Conservation (phyloP, 2,113 vertebrate genomes). For the Archocentrus centrarchus region DNA sequence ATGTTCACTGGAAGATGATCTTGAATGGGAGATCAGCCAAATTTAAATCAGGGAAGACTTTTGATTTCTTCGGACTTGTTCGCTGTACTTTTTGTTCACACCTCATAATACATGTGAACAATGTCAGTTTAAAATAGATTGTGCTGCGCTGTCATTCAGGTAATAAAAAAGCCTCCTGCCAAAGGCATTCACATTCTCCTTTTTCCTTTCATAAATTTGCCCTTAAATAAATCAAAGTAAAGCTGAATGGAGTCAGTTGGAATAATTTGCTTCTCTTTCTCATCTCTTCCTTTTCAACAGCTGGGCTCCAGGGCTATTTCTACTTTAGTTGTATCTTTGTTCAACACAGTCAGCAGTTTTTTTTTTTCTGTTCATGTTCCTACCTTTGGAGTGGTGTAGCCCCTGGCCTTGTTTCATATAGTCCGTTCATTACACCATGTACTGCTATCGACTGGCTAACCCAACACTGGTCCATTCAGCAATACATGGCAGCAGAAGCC, state of each 20-base stretch:
- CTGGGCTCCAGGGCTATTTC: slow-evolving; percentile 33
- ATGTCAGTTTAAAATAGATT: slow-evolving; percentile 13
- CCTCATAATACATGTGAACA: neutral
- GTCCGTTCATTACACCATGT: slow-evolving; percentile 48
- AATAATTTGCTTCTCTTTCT: slow-evolving; percentile 42
- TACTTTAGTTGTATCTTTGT: slow-evolving; percentile 59
- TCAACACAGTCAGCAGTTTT: slow-evolving; percentile 55
- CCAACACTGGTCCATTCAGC: slow-evolving; percentile 43
- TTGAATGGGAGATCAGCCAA: neutral
- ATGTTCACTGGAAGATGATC: neutral
- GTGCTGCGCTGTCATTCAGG: slow-evolving; percentile 19
- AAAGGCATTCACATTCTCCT: neutral
- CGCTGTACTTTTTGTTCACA: neutral
- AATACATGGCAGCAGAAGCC: slow-evolving; percentile 33
- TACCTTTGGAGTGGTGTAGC: slow-evolving; percentile 47
- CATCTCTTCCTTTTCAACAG: slow-evolving; percentile 27
- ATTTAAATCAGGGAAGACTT: neutral
- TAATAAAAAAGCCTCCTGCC: slow-evolving; percentile 7
- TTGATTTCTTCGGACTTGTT: neutral
- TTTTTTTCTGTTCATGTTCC: slow-evolving; percentile 53
- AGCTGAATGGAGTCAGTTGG: slow-evolving; percentile 24
- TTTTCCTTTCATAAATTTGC: slow-evolving; percentile 19
- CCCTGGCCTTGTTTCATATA: slow-evolving; percentile 39
- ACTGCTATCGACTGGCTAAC: slow-evolving; percentile 45
- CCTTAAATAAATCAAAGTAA: slow-evolving; percentile 52